Evolutionary conservation across 2,113 vertebrate species (phyloP), one percentile per base, ranked within the genome.

Genomic region (Martes martes): DNA sequence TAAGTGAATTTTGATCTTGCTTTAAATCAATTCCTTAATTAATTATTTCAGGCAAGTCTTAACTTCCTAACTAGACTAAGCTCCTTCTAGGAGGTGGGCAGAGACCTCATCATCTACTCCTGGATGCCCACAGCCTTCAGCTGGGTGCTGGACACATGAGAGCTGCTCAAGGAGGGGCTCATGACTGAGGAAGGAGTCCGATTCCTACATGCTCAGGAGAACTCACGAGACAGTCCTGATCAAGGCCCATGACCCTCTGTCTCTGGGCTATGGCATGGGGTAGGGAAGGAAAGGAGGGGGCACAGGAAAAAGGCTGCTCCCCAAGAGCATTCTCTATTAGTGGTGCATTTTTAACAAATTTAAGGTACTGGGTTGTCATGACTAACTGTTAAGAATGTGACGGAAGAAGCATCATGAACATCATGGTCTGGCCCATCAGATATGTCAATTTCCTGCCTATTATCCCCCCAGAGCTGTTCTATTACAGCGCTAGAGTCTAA

Each of bases 381-480:
- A 42, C 16, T 1, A 0, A 33, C 28, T 67, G 59, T 24, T 91
- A 82, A 55, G 80, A 88, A 61, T 26, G 26, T 59, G 24, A 71
- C 57, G 61, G 55, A 86, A 28, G 33, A 86, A 90, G 91, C 15
- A 73, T 2, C 0, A 5, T 65, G 89, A 86, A 24, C 26, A 36
- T 18, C 47, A 24, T 2, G 6, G 55, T 73, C 57, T 94, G 19
- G 55, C 33, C 67, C 18, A 61, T 33, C 42, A 55, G 55, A 42
- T 11, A 0, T 0, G 0, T 31, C 36, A 14, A 6, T 52, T 24
- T 91, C 26, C 36, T 67, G 6, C 26, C 52, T 24, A 1, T 4
- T 26, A 1, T 21, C 19, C 26, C 9, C 65, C 47, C 50, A 73
- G 45, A 47, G 19, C 10, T 3, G 55, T 42, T 63, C 31, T 1